Evolutionary conservation across 2,888 invertebrate genomes (phyloP).

Genomic region (Phrixothrix hirtus): DNA sequence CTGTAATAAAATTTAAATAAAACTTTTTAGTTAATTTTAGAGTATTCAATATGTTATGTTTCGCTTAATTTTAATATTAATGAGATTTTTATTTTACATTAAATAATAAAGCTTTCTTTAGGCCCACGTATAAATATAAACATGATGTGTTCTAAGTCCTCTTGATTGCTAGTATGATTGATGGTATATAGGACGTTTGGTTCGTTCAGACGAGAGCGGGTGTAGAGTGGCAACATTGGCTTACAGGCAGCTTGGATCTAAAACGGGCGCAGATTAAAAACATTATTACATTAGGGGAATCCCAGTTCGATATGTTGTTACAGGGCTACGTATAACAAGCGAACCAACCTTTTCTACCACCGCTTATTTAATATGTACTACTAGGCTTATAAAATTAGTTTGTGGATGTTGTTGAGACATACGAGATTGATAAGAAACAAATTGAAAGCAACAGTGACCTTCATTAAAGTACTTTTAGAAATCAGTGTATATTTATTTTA

Average conservation of each 20-base stretch:
- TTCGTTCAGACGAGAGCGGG: conserved; percentile 42
- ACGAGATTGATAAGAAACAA: conserved; percentile 17
- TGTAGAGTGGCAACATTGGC: conserved; percentile 45
- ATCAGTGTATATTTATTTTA: no score
- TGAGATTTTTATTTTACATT: no score
- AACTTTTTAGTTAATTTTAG: no score
- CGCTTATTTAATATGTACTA: conserved; percentile 19
- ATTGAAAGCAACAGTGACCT: no score
- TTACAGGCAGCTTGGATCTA: conserved; percentile 48
- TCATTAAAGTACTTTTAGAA: background rate
- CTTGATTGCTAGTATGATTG: conserved; percentile 51
- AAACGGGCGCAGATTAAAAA: conserved; percentile 50
- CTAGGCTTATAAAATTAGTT: conserved; percentile 15
- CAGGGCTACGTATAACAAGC: conserved; percentile 34
- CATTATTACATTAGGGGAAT: conserved; percentile 52
- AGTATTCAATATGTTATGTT: no score
- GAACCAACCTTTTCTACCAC: conserved; percentile 30
- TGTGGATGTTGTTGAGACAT: conserved; percentile 14
- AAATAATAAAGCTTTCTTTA: no score
- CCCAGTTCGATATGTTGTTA: conserved; percentile 44
- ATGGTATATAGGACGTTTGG: conserved; percentile 49
- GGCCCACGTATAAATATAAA: conserved; percentile 38
- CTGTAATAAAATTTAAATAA: no score
- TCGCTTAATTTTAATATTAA: no score
- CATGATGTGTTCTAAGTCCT: conserved; percentile 43